Evolutionary conservation across 2,888 invertebrate species (phyloP).

Genomic region (Caradrina kadenii): DNA sequence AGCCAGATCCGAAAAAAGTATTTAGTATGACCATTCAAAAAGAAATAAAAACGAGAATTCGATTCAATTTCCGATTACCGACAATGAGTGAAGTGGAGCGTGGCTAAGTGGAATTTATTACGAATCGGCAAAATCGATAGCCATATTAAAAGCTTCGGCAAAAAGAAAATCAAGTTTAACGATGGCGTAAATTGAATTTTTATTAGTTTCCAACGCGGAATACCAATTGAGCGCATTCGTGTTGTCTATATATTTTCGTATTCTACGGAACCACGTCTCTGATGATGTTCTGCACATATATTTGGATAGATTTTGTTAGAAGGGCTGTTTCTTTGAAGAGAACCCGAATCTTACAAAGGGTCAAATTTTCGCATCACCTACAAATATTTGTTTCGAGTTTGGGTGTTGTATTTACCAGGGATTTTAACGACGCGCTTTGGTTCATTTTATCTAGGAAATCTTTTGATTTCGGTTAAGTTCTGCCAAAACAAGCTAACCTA

Average conservation of each 20-base stretch:
- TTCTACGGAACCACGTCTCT: background rate
- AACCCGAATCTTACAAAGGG: conserved; percentile 31
- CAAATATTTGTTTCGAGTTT: conserved; percentile 37
- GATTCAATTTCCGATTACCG: conserved; percentile 65
- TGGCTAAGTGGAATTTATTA: conserved; percentile 56
- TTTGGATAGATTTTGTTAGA: conserved; percentile 15
- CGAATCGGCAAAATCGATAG: conserved; percentile 53
- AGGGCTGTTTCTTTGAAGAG: conserved; percentile 39
- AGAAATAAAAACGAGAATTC: conserved; percentile 45
- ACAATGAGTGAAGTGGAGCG: conserved; percentile 54
- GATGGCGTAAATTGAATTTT: conserved; percentile 43
- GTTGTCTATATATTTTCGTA: conserved; percentile 3
- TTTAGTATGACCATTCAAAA: conserved; percentile 33
- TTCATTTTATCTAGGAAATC: background rate
- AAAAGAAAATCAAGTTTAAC: conserved; percentile 48
- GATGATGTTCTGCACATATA: background rate
- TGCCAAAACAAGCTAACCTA: too few relatives aligned
- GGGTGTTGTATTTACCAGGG: conserved; percentile 3
- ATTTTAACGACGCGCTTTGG: background rate
- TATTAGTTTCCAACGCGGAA: conserved; percentile 35
- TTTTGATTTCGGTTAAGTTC: background rate
- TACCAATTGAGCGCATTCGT: conserved; percentile 17
- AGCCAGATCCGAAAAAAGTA: conserved; percentile 27
- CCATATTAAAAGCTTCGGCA: conserved; percentile 33
- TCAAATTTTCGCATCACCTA: conserved; percentile 23